A percentile compares a stretch with the other conserved stretches of the same genome.
Evolutionary conservation across 2,113 vertebrate genomes (phyloP).

Genomic region (Clinocottus analis): DNA sequence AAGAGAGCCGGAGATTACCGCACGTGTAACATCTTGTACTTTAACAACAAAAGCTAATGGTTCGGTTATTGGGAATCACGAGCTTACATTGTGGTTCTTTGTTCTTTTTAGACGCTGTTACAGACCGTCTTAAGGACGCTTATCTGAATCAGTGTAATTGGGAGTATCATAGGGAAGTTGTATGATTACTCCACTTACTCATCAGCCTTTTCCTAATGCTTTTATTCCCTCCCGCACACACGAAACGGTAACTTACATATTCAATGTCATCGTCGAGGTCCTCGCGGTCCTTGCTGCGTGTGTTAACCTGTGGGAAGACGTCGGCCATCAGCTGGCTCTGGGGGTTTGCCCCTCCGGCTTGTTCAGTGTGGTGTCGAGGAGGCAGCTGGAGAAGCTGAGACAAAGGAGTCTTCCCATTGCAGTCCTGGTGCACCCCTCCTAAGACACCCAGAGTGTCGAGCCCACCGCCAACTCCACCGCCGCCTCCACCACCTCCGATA

Average conservation of each 20-base stretch:
- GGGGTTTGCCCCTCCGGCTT: slow-evolving; percentile 17
- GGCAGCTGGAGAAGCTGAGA: slow-evolving; percentile 73
- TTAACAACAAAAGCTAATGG: slow-evolving; percentile 40
- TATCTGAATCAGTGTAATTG: slow-evolving; percentile 18
- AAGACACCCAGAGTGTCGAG: not conserved
- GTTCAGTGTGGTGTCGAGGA: slow-evolving; percentile 50
- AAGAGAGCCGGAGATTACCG: slow-evolving; percentile 45
- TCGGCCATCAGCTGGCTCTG: slow-evolving; percentile 84
- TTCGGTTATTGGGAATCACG: slow-evolving; percentile 12
- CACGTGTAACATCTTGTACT: slow-evolving; percentile 39
- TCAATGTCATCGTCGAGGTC: slow-evolving; percentile 96
- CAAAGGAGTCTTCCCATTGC: slow-evolving; percentile 91
- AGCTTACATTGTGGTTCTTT: slow-evolving; percentile 18
- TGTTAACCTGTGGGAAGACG: slow-evolving; percentile 94
- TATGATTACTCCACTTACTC: slow-evolving; percentile 4
- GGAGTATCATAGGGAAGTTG: not conserved
- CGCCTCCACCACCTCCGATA: not conserved
- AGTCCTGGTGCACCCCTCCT: slow-evolving; percentile 87
- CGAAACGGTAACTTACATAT: slow-evolving; percentile 86
- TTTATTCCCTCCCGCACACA: not conserved
- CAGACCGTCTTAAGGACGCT: not conserved
- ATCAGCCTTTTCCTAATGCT: slow-evolving; percentile 1
- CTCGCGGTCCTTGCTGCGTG: slow-evolving; percentile 84
- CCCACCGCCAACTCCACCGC: not conserved
- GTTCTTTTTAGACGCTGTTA: slow-evolving; percentile 14